Evolutionary conservation across 2,113 vertebrate genomes (phyloP).

Genomic region (Fukomys damarensis): DNA sequence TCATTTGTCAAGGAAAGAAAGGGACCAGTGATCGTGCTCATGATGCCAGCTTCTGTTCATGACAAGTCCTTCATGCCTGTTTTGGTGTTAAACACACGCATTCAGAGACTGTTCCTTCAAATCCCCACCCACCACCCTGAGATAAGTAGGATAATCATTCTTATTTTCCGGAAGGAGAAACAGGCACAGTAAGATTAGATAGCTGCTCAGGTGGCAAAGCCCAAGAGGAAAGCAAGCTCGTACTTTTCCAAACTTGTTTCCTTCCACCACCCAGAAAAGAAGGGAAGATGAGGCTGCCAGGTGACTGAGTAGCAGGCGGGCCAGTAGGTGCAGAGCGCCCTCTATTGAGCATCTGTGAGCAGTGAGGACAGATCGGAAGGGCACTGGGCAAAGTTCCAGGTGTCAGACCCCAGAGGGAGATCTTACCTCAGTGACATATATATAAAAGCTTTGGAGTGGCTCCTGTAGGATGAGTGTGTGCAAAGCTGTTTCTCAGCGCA

Average conservation of each 20-base stretch:
- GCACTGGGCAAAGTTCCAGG: fast-evolving
- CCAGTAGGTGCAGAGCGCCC: slow-evolving; percentile 47
- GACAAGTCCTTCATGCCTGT: background rate
- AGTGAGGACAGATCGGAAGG: background rate
- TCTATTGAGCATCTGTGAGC: slow-evolving; percentile 41
- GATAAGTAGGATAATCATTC: background rate
- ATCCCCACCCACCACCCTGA: background rate
- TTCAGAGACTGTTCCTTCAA: background rate
- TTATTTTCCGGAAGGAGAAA: background rate
- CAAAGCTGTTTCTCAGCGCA: background rate
- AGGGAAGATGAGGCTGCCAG: fast-evolving
- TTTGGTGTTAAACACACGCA: background rate
- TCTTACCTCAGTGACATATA: background rate
- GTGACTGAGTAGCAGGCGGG: background rate
- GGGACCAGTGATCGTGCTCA: background rate
- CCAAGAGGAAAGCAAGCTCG: slow-evolving; percentile 15
- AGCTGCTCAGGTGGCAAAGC: background rate
- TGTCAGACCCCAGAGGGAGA: background rate
- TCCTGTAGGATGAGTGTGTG: background rate
- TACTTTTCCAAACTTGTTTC: background rate
- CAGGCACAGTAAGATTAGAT: background rate
- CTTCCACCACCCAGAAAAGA: background rate
- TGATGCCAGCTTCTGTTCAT: background rate
- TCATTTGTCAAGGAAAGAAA: background rate
- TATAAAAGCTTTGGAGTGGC: background rate